Percentiles rank a stretch among this genome's conserved stretches.
These are phyloP conservation scores for Camponotus floridanus DNA, from an alignment of 1,140 invertebrate genomes.

Conservation along the genomic window DNA sequence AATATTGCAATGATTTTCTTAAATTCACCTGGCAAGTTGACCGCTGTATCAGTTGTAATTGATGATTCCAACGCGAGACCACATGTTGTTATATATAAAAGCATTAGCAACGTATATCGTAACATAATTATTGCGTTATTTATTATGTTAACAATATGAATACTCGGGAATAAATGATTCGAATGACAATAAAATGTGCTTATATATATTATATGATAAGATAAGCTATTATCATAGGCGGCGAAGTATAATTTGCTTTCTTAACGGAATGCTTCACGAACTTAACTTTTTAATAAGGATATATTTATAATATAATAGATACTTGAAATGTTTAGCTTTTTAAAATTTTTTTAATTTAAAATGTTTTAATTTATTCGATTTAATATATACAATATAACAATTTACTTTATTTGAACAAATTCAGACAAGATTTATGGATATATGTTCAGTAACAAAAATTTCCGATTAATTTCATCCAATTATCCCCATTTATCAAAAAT, in stretches of 20 bases:
- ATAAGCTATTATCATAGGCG: not conserved
- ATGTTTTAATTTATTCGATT: not conserved
- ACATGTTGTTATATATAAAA: not conserved
- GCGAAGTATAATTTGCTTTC: not conserved
- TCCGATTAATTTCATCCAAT: too few species aligned
- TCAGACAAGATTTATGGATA: too few species aligned
- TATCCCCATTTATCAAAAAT: too few species aligned
- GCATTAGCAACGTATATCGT: not conserved
- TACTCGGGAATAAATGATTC: not conserved
- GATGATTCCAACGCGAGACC: too few species aligned
- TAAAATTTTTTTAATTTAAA: not conserved
- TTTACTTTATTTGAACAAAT: too few species aligned
- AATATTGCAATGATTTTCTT: conserved; percentile 13
- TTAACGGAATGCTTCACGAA: not conserved
- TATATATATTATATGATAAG: conserved; percentile 25
- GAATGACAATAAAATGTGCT: not conserved
- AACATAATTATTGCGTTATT: conserved; percentile 13
- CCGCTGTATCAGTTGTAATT: not conserved
- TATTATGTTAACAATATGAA: not conserved
- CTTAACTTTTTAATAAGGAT: not conserved
- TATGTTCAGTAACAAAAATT: too few species aligned
- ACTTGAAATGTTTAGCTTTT: not conserved
- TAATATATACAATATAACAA: too few species aligned
- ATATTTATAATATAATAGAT: not conserved
- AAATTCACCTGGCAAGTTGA: conserved; percentile 26